Conservation (phyloP, 2,113 vertebrate species). For the Podarcis raffonei region DNA sequence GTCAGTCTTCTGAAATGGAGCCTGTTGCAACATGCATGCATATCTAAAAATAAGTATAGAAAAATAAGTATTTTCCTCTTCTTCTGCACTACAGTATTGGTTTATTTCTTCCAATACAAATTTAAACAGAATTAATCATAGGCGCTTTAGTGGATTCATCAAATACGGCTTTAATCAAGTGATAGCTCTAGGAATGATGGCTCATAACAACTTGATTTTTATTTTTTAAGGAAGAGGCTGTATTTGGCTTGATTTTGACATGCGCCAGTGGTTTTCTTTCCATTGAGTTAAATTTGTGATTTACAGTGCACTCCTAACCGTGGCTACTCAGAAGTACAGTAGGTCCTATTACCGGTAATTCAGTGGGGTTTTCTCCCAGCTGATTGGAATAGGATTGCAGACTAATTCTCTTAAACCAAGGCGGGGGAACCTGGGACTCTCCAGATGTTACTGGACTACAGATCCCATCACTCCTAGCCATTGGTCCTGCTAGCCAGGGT, state of each 20-base stretch:
- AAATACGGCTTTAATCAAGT: neutral
- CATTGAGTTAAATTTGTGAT: neutral
- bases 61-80: neutral
- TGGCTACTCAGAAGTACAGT: too few relatives aligned
- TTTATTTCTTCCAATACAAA: neutral
- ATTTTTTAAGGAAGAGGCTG: neutral
- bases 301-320: accelerated
- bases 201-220: neutral
- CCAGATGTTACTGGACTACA: too few relatives aligned
- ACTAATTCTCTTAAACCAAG: neutral
- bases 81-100: neutral
- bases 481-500: too few relatives aligned
- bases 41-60: neutral
- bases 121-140: neutral
- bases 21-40: neutral
- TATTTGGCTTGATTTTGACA: neutral
- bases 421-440: too few relatives aligned
- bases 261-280: neutral
- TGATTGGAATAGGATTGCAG: too few relatives aligned
- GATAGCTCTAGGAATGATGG: neutral
- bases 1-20: neutral
- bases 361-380: too few relatives aligned
- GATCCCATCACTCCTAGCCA: too few relatives aligned
- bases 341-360: too few relatives aligned
- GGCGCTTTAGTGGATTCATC: neutral